Evolutionary conservation across 1,140 invertebrate species (phyloP), one percentile per base, ranked within the genome.

Genomic region (Ooceraea biroi): DNA sequence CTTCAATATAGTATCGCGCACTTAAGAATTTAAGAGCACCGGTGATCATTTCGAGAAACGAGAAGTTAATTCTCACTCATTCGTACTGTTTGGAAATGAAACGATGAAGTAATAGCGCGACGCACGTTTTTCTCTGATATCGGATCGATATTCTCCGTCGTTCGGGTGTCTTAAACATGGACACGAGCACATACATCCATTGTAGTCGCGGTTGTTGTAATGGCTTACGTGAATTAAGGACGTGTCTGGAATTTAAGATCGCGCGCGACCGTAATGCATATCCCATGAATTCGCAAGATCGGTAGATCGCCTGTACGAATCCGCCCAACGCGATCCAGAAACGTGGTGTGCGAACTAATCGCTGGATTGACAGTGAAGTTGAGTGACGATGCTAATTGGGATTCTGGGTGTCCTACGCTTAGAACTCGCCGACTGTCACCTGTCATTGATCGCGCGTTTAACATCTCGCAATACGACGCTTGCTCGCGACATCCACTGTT

Each of bases 191-290:
- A 48, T 80, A 73, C 55, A 46, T 58, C 52, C 80, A 82, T 87
- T 87, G 85, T 88, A 84, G 72, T 78, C 78, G 58, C 86, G 57
- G 68, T 60, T 87, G 85, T 87, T 87, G 85, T 87, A 86, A 87
- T 77, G 61, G 85, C 58, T 88, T 88, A 83, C 85, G 85, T 76
- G 85, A 88, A 58, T 83, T 74, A 52, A 46, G 58, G 30, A 84
- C 86, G 80, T 88, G 86, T 60, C 14, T 1, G 36, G 86, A 84
- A 88, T 88, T 7, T 73, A 50, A 82, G 55, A 82, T 60, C 41
- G 52, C 44, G 46, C 69, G 50, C 50, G 22, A 61, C 69, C 48
- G 78, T 82, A 74, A 74, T 74, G 52, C 25, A 80, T 84, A 55
- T 52, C 50, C 78, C 84, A 87, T 87, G 85, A 84, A 88, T 88